Base-by-base conservation (phyloP, 2,113 vertebrate species). In the Crotalus horridus region DNA sequence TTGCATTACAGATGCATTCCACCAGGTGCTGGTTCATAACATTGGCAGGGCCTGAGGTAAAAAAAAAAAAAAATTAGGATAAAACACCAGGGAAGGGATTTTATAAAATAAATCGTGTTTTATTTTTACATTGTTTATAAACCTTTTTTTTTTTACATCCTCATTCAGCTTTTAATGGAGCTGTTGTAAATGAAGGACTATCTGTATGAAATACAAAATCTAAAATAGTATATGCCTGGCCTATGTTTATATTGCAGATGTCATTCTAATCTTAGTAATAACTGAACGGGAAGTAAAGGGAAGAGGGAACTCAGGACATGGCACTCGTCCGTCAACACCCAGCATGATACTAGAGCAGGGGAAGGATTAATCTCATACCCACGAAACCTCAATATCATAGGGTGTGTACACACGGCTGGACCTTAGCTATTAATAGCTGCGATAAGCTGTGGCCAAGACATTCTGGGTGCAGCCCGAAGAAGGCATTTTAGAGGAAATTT, bases 391-490 rank as follows among this genome's bases (percentile, higher is more conserved):
- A 1, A 33, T 53, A 46, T 17, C 43, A 4, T 8, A 2, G 59
- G 48, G 58, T 15, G 20, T 13, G 29, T 7, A 33, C 21, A 4
- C 23, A 10, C 5, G 43, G 21, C 21, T 53, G 24, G 46, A 26
- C 74, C 43, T 53, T 39, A 55, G 21, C 69, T 89, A 92, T 89
- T 85, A 92, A 89, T 85, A 92, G 92, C 92, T 12, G 48, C 39
- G 24, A 24, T 89, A 11, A 21, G 29, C 74, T 51, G 23, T 10
- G 29, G 15, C n/a, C 10, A 20, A 3, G 29, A 20, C 51, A 59
- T 29, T 3, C 88, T 33, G 55, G 92, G 88, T 6, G 1, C 15
- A 46, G 29, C n/a, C 39, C n/a, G 20, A 48, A 46, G 26, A 23
- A 12, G 9, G 26, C 1, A 9, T n/a, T 13, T 55, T 24, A 4